Conservation (phyloP, 2,888 invertebrate species). For the Eilema griseolum region DNA sequence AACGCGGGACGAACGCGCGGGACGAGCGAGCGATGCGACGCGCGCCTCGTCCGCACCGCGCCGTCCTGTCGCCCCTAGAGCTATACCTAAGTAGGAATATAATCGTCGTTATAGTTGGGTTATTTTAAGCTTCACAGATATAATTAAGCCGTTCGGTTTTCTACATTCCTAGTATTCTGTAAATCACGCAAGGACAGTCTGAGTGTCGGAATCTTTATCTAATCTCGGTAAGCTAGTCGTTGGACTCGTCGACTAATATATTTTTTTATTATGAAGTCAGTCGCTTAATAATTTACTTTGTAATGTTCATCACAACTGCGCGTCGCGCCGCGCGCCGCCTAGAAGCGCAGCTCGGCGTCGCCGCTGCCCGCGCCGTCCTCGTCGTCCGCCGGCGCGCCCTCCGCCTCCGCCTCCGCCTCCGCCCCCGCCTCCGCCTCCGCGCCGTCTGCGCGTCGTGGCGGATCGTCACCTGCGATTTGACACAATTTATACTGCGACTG, state of each 20-base stretch:
- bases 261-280: neutral
- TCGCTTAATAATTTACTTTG: neutral
- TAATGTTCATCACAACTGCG: neutral
- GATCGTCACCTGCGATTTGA: constrained; percentile 19
- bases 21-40: too few species aligned
- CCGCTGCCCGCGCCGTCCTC: constrained; percentile 91
- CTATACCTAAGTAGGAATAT: neutral
- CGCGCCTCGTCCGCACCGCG: too few species aligned
- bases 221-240: neutral
- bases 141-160: neutral
- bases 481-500: too few species aligned
- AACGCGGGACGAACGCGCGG: too few species aligned
- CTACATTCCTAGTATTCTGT: neutral
- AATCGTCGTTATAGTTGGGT: too few species aligned
- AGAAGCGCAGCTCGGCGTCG: constrained; percentile 84
- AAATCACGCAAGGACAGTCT: neutral
- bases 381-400: constrained; percentile 88
- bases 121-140: neutral
- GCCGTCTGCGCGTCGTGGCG: neutral
- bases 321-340: too few species aligned
- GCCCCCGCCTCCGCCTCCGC: constrained; percentile 5
- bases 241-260: neutral
- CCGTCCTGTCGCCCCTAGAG: neutral
- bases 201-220: neutral
- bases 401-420: constrained; percentile 75